These are phyloP conservation scores for Slavum lentiscoides DNA, from an alignment of 2,888 invertebrate genomes.

Conservation along the genomic window DNA sequence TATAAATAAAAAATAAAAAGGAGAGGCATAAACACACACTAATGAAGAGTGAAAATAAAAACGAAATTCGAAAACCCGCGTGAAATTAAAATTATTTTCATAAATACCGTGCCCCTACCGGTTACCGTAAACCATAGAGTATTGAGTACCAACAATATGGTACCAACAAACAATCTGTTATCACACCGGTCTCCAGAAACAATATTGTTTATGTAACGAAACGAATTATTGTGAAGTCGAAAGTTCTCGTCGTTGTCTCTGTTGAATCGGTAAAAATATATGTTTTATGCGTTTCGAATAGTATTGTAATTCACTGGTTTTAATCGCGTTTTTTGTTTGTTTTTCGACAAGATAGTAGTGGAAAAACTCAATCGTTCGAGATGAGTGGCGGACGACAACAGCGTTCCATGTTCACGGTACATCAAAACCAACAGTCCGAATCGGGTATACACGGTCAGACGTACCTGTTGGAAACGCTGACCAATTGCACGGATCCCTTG, in stretches of 20 bases:
- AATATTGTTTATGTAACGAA: not conserved
- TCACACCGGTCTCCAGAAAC: not conserved
- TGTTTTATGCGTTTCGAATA: not conserved
- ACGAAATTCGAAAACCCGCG: no score
- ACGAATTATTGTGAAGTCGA: not conserved
- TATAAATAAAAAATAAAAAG: no score
- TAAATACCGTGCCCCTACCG: no score
- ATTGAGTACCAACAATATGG: no score
- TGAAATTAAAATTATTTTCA: no score
- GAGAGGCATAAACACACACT: no score
- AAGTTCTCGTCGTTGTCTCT: not conserved
- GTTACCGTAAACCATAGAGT: no score
- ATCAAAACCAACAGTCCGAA: conserved; percentile 39
- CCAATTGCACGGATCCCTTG: conserved; percentile 93
- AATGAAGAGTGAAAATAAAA: no score
- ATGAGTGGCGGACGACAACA: conserved; percentile 51
- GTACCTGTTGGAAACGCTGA: conserved; percentile 86
- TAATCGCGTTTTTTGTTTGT: conserved; percentile 1
- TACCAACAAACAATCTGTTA: conserved; percentile 6
- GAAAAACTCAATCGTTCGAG: conserved; percentile 10
- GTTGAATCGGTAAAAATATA: not conserved
- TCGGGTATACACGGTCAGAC: conserved; percentile 80
- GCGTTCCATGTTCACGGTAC: conserved; percentile 36
- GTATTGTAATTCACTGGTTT: not conserved
- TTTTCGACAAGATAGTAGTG: no score